A percentile compares a stretch with the other conserved stretches of the same genome.
Conservation (phyloP, 2,113 vertebrate genomes). For the Limanda limanda region DNA sequence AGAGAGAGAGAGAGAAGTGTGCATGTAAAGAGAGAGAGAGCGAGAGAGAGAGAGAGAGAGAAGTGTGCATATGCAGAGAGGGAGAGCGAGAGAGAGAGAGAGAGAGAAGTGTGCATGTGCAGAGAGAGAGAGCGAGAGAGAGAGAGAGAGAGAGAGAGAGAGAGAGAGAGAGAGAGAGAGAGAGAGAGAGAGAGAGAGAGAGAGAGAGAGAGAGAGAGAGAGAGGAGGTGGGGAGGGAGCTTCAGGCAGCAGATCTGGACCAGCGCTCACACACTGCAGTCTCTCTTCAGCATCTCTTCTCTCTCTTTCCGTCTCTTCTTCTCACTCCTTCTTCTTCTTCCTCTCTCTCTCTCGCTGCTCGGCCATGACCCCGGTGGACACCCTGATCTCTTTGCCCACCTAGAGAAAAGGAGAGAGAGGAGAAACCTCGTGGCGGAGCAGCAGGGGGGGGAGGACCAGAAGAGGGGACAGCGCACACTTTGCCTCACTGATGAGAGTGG, state of each 20-base stretch:
- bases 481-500: constrained; percentile 61
- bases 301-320: constrained; percentile 29
- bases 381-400: constrained; percentile 56
- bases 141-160: constrained; percentile 38
- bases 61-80: too few species aligned
- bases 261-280: constrained; percentile 81
- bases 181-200: constrained; percentile 29
- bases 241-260: constrained; percentile 74
- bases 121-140: too few species aligned
- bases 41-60: constrained; percentile 42
- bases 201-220: constrained; percentile 49
- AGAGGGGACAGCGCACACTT: constrained; percentile 66
- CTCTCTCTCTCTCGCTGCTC: constrained; percentile 19
- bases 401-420: constrained; percentile 46
- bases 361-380: constrained; percentile 67
- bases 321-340: constrained; percentile 23
- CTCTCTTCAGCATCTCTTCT: constrained; percentile 66
- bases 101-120: neutral
- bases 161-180: constrained; percentile 33
- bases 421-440: constrained; percentile 35
- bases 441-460: constrained; percentile 44
- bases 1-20: constrained; percentile 27
- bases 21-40: constrained; percentile 36
- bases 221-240: constrained; percentile 72
- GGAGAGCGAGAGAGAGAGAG: constrained; percentile 41